Evolutionary conservation across 2,113 vertebrate genomes (phyloP).

Genomic region (Helogale parvula): DNA sequence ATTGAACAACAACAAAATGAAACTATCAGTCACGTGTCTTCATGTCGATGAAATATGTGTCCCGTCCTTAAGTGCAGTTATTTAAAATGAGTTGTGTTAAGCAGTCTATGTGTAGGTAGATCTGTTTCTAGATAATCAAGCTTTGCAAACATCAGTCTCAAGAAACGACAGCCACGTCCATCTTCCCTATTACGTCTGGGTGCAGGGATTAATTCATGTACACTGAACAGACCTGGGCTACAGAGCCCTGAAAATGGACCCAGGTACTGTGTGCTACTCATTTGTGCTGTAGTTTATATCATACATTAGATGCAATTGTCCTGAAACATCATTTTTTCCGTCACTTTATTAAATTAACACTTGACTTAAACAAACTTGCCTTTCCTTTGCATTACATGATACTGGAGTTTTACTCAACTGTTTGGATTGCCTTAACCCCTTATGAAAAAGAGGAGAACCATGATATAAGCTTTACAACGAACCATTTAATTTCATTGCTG

Average conservation of each 20-base stretch:
- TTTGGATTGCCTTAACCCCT: background rate
- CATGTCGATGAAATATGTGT: background rate
- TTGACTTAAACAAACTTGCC: background rate
- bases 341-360: background rate
- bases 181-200: background rate
- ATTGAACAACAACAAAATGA: background rate
- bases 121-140: background rate
- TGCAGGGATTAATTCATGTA: background rate
- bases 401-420: background rate
- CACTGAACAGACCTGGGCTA: background rate
- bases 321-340: background rate
- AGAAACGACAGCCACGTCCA: background rate
- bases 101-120: background rate
- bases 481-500: background rate
- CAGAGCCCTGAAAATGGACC: background rate
- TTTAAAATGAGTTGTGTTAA: slow-evolving; percentile 20
- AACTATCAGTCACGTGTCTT: background rate
- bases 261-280: background rate
- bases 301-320: background rate
- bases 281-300: background rate
- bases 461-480: background rate
- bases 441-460: background rate
- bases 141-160: background rate
- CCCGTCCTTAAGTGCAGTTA: background rate
- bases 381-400: background rate